phyloP scores from a whole-genome alignment of 2,888 invertebrate genomes.

The Phasia obesa region DNA sequence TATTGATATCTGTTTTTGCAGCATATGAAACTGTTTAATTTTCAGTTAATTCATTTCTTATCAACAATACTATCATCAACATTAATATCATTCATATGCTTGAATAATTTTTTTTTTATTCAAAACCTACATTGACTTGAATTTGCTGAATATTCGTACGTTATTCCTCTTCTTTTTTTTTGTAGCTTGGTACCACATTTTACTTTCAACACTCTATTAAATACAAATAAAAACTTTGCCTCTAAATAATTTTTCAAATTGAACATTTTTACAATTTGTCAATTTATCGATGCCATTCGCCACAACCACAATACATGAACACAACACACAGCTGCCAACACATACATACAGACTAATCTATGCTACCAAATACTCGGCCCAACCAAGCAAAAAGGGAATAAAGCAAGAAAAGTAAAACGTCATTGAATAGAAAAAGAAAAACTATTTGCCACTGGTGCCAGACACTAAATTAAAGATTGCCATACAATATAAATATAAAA shows the following conservation, averaged over 20 bases:
- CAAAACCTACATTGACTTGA: constrained; percentile 2
- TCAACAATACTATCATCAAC: not conserved
- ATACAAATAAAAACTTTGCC: constrained; percentile 61
- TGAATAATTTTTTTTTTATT: constrained; percentile 28
- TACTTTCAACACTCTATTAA: constrained; percentile 66
- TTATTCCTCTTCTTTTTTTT: constrained; percentile 4
- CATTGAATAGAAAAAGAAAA: constrained; percentile 60
- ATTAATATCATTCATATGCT: constrained; percentile 49
- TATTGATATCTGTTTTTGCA: too few species aligned
- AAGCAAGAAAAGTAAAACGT: constrained; percentile 44
- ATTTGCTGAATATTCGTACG: constrained; percentile 8
- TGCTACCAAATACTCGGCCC: constrained; percentile 12
- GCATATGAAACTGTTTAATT: not conserved
- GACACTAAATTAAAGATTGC: constrained; percentile 71
- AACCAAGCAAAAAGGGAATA: not conserved
- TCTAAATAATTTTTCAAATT: constrained; percentile 65
- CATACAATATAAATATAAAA: constrained; percentile 51
- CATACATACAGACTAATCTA: constrained; percentile 3
- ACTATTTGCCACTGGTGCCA: constrained; percentile 70
- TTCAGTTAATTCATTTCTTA: not conserved
- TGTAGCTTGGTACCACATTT: constrained; percentile 10
- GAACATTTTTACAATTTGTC: constrained; percentile 78
- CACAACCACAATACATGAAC: constrained; percentile 51
- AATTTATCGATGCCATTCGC: constrained; percentile 78
- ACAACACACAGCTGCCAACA: not conserved